A percentile compares a stretch with the other conserved stretches of the same genome.
Conservation (phyloP, 92 coral and sea anemone species). For the Phenganax stokvisi region DNA sequence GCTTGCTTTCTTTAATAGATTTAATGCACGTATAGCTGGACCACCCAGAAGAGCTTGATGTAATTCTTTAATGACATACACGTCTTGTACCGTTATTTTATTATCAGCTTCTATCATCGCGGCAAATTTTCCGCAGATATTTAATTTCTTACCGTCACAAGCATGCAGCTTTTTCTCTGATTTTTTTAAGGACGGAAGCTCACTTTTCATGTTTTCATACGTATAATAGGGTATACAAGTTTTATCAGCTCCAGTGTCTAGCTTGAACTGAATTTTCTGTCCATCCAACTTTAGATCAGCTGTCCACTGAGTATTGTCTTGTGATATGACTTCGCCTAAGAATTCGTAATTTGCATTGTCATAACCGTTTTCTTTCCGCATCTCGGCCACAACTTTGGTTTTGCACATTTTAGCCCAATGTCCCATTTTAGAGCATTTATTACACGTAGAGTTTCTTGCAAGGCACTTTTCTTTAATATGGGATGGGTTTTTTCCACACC, state of each 20-base stretch:
- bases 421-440: too few species aligned
- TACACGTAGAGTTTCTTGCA: constrained; percentile 1
- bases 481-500: not conserved
- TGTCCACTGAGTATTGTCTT: too few species aligned
- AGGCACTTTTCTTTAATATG: constrained; percentile 4
- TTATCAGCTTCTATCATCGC: not conserved
- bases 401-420: too few species aligned
- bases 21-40: not conserved
- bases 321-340: too few species aligned
- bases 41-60: constrained; percentile 18
- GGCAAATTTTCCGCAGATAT: not conserved
- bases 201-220: not conserved
- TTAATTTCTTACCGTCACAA: constrained; percentile 8
- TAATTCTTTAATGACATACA: constrained; percentile 14
- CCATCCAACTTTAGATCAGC: too few species aligned
- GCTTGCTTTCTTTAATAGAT: constrained; percentile 1
- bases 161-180: not conserved
- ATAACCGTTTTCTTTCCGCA: too few species aligned
- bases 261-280: too few species aligned
- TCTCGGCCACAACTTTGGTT: too few species aligned
- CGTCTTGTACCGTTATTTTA: not conserved
- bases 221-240: not conserved
- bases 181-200: not conserved
- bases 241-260: too few species aligned
- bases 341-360: too few species aligned